Evolutionary conservation across 2,113 vertebrate genomes (phyloP).

Genomic region (Camelus bactrianus): DNA sequence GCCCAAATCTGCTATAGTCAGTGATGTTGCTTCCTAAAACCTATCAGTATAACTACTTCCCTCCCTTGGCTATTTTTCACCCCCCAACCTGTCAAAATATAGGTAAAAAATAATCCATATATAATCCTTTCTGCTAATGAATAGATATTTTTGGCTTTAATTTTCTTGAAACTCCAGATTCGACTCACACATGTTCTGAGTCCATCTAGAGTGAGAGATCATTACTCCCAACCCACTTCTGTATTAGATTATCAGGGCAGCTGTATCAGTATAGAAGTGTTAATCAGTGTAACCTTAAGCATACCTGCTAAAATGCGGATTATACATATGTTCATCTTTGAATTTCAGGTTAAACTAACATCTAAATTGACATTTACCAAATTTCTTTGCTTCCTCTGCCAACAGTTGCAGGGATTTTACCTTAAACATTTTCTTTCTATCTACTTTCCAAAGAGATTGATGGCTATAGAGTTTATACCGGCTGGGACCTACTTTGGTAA

Average conservation of each 20-base stretch:
- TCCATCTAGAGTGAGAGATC: neutral
- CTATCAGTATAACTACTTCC: neutral
- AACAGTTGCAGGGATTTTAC: neutral
- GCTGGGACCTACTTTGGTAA: neutral
- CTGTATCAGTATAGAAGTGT: neutral
- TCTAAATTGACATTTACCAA: neutral
- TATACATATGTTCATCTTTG: neutral
- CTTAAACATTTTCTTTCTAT: neutral
- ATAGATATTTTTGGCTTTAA: neutral
- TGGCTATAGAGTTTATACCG: neutral
- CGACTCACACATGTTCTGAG: neutral
- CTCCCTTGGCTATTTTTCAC: neutral
- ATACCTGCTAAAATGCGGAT: neutral
- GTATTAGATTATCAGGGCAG: neutral
- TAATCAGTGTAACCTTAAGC: neutral
- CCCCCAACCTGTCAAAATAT: neutral
- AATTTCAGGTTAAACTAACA: neutral
- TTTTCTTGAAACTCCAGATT: neutral
- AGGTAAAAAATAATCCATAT: neutral
- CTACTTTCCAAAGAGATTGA: neutral
- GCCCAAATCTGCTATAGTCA: neutral
- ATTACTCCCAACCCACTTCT: neutral
- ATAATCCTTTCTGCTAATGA: neutral
- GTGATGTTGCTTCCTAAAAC: neutral
- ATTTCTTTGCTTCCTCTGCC: neutral